Base-by-base conservation (phyloP, 2,888 invertebrate genomes). In the Sarcophaga rosellei region DNA sequence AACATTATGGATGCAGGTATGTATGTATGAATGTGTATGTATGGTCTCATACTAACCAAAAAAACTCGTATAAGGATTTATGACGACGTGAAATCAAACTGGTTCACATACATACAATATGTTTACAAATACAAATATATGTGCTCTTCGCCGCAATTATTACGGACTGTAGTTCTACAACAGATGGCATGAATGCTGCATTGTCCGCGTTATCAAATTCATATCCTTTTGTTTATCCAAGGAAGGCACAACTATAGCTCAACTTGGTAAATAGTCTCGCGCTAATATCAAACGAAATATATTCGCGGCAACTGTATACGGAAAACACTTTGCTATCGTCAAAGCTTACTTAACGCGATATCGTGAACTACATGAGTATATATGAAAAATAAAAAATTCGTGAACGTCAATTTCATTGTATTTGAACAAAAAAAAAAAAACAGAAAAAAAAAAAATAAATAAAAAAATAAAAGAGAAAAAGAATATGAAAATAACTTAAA, bases 161-260 rank as follows among this genome's bases (percentile, higher is more conserved):
- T 81, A 47, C 68, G 47, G 59, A 63, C 23, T 76, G 69, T 79
- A 66, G 68, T 57, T 35, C 57, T 72, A 66, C 75, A 61, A 76
- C 77, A 70, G 86, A 87, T 73, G 81, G 88, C 88, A 85, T 88
- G 88, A 84, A 84, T 85, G 88, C 87, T 89, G 87, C 88, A 79
- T 82, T 75, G 84, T 84, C 87, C 80, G 88, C 84, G 84, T 85
- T 88, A 84, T 85, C 81, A 79, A 87, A 91, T 88, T 90, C 90
- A 91, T 89, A 90, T 91, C 91, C 91, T 91, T 90, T 89, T 90
- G 89, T 90, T 90, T 89, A 88, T 90, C 87, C 88, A 89, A 90
- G 84, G 88, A 90, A 89, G 91, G 88, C 88, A 90, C 90, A 91
- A 89, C 90, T 88, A 83, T 82, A 87, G 88, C 66, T 86, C 82